Evolutionary conservation across 1,140 invertebrate genomes (phyloP).

Genomic region (Phymorhynchus buccinoides): DNA sequence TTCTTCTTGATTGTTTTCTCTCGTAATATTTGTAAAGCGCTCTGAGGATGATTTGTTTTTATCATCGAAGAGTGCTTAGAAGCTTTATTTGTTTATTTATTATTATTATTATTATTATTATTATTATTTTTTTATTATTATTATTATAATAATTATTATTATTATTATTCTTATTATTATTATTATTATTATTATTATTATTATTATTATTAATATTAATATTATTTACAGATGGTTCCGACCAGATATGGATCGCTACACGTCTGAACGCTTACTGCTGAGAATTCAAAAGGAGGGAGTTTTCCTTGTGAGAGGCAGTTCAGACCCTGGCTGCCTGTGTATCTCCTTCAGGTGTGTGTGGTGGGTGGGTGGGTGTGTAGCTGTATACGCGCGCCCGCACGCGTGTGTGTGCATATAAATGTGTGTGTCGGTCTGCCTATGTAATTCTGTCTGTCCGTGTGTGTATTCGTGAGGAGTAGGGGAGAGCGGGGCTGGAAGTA

Average conservation of each 20-base stretch:
- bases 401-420: background rate
- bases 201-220: no score
- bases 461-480: background rate
- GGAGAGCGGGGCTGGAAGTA: no score
- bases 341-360: constrained; percentile 88
- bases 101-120: no score
- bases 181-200: no score
- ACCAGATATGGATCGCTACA: constrained; percentile 81
- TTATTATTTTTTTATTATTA: no score
- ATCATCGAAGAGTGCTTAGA: no score
- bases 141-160: no score
- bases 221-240: constrained; percentile 88
- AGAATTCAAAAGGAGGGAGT: constrained; percentile 88
- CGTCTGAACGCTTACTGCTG: constrained; percentile 88
- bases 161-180: no score
- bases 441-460: background rate
- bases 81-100: no score
- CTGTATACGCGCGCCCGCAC: background rate
- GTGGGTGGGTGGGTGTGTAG: constrained; percentile 71
- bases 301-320: constrained; percentile 88
- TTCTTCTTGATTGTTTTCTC: no score
- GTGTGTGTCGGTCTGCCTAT: background rate
- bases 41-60: no score
- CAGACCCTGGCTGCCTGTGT: constrained; percentile 88
- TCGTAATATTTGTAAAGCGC: no score